Percentiles rank a stretch among this genome's conserved stretches.
Evolutionary conservation across 2,113 vertebrate genomes (phyloP).

Genomic region (Maccullochella peelii): DNA sequence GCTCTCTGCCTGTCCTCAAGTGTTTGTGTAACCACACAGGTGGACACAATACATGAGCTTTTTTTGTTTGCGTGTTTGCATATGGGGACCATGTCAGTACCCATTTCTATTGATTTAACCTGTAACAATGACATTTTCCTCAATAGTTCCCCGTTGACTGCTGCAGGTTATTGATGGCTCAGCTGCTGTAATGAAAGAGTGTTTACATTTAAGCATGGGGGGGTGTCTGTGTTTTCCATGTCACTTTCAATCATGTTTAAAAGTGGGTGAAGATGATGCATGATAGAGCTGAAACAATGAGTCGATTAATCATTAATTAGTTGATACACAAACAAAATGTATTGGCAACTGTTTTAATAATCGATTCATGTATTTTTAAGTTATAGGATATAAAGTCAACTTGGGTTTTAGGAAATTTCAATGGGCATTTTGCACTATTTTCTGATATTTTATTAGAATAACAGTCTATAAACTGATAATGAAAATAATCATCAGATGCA

Average conservation of each 20-base stretch:
- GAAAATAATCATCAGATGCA: neutral
- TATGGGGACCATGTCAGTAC: constrained; percentile 28
- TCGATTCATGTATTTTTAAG: neutral
- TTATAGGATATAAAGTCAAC: neutral
- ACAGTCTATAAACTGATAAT: neutral
- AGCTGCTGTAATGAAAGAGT: constrained; percentile 15
- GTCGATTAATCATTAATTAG: too few relatives aligned
- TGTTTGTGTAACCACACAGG: constrained; percentile 39
- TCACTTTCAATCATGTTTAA: neutral
- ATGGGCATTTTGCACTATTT: neutral
- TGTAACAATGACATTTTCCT: constrained; percentile 18
- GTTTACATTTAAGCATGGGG: neutral
- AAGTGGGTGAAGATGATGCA: neutral
- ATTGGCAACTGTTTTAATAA: too few relatives aligned
- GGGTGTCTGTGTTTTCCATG: neutral
- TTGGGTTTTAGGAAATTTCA: too few relatives aligned
- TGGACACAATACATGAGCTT: constrained; percentile 19
- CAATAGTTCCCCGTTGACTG: neutral
- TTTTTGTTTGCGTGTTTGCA: constrained; percentile 34
- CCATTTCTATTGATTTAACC: constrained; percentile 29
- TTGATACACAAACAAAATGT: too few relatives aligned
- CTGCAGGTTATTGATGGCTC: constrained; percentile 10
- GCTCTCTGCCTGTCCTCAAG: neutral
- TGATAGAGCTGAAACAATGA: too few relatives aligned
- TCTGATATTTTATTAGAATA: neutral